phyloP scores from a whole-genome alignment of 2,113 vertebrate species.

The Atherinomorus stipes region DNA sequence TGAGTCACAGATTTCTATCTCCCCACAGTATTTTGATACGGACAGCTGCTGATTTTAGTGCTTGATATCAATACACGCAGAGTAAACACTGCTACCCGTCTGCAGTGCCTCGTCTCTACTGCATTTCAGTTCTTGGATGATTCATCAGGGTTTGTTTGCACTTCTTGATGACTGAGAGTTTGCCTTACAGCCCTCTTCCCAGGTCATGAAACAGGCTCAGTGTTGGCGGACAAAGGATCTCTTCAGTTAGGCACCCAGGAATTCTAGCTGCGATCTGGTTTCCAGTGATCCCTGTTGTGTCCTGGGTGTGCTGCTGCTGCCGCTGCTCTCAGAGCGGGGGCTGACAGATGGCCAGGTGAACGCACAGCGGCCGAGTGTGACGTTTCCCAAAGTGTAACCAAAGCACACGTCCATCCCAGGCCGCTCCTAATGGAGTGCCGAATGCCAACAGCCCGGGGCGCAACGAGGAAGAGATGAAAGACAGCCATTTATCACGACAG shows the following conservation, averaged over 20 bases:
- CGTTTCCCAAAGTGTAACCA: constrained; percentile 57
- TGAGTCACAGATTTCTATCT: constrained; percentile 41
- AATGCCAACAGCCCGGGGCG: constrained; percentile 47
- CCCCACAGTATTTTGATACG: constrained; percentile 24
- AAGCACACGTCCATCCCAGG: constrained; percentile 49
- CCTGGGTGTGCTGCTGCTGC: constrained; percentile 50
- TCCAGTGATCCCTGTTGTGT: constrained; percentile 65
- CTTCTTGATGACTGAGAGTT: constrained; percentile 61
- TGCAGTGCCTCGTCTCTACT: constrained; percentile 20
- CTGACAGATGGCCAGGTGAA: constrained; percentile 73
- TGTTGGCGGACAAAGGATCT: constrained; percentile 63
- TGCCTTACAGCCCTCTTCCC: constrained; percentile 43
- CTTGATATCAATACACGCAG: constrained; percentile 38
- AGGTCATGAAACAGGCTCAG: constrained; percentile 45
- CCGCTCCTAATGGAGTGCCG: constrained; percentile 58
- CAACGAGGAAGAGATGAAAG: constrained; percentile 65
- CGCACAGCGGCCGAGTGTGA: constrained; percentile 50
- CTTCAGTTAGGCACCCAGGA: constrained; percentile 58
- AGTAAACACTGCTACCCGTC: constrained; percentile 34
- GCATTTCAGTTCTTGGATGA: constrained; percentile 50
- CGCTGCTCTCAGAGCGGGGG: constrained; percentile 54
- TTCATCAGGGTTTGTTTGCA: constrained; percentile 52
- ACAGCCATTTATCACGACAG: constrained; percentile 63
- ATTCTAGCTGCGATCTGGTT: constrained; percentile 43
- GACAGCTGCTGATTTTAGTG: constrained; percentile 37